Evolutionary conservation across 1,140 invertebrate species (phyloP).

Genomic region (Plectus sambesii): DNA sequence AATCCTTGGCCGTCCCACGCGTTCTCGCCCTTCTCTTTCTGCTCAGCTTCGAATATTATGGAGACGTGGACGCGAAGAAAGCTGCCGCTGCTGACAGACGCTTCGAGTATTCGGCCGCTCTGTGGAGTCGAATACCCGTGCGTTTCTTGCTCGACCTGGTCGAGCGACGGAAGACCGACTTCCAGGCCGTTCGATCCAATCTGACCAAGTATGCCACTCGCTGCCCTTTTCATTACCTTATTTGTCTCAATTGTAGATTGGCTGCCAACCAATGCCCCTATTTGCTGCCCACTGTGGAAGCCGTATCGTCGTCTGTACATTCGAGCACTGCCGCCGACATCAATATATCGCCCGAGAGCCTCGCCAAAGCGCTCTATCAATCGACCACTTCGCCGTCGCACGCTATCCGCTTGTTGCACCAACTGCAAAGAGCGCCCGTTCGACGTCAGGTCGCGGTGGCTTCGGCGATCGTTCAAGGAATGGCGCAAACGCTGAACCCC

Average conservation of each 20-base stretch:
- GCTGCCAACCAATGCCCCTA: slow-evolving; percentile 1
- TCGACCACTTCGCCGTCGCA: too few species aligned
- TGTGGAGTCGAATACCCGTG: neutral
- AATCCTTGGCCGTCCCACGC: neutral
- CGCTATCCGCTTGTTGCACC: neutral
- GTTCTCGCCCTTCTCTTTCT: slow-evolving; percentile 3
- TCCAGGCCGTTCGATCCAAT: neutral
- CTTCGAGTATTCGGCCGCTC: neutral
- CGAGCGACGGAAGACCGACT: neutral
- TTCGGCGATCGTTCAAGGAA: neutral
- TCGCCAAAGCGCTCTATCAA: too few species aligned
- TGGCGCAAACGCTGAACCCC: neutral
- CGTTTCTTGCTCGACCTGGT: slow-evolving; percentile 1
- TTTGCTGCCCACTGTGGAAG: neutral
- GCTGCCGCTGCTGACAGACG: neutral
- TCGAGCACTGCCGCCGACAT: neutral
- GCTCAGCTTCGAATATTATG: neutral
- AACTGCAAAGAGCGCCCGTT: slow-evolving; percentile 1
- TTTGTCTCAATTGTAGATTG: too few species aligned
- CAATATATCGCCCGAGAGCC: neutral
- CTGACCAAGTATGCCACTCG: too few species aligned
- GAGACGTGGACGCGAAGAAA: neutral
- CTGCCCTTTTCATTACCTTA: too few species aligned
- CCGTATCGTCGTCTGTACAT: neutral
- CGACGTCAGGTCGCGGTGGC: neutral